Evolutionary conservation across 1,140 invertebrate genomes (phyloP), one percentile per base, ranked within the genome.

Genomic region (Gerris buenoi): DNA sequence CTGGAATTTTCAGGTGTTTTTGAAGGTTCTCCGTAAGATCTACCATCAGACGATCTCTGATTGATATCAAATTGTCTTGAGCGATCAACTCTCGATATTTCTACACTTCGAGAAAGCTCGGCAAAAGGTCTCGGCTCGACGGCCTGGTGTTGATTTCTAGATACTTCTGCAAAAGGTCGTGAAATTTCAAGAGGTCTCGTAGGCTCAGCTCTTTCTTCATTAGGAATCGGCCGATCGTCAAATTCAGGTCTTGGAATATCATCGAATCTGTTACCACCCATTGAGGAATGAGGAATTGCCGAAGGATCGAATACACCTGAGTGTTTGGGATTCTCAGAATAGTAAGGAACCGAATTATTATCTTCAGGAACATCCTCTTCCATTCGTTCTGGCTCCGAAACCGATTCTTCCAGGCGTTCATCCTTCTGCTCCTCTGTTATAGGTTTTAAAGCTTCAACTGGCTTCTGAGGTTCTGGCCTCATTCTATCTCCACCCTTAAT

Each of bases 371-470:
- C 18, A 46, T 46, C 18, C 33, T 46, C 33, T 18, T 18, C 33
- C 18, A 10, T 18, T 18, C 5, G 18, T 18, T 46, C 33, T 10
- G 33, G 33, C 18, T 46, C 18, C 18, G 5, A 5, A 5, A 18
- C 5, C 5, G 33, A 46, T 10, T 46, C 18, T 5, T 18, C 18
- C 18, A 46, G 33, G n/a, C n/a, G n/a, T n/a, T n/a, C n/a, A n/a
- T n/a, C n/a, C n/a, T n/a, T n/a, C n/a, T n/a, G n/a, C n/a, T n/a
- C n/a, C n/a, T n/a, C n/a, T 56, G 10, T n/a, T 56, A 56, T 13
- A 60, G 58, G 58, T 22, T 25, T 60, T 22, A 60, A 15, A 60
- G 58, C 58, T 22, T 60, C 58, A 60, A 60, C 58, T 22, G 58
- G 58, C 22, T 60, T 60, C 23, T 60, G 15, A 22, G 23, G 15